phyloP scores from a whole-genome alignment of 2,888 invertebrate species.

The Notodonta ziczac region DNA sequence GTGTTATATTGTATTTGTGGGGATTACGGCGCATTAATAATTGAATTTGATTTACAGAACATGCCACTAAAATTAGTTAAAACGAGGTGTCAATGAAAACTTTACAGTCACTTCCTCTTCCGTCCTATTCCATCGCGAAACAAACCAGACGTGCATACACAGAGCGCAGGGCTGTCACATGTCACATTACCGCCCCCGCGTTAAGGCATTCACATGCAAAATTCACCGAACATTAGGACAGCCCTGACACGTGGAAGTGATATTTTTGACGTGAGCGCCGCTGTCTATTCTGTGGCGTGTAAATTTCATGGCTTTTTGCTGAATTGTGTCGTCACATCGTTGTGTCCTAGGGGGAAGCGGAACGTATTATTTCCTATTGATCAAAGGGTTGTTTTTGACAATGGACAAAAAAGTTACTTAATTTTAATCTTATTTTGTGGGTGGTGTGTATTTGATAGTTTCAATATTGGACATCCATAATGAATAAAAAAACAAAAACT shows the following conservation, averaged over 20 bases:
- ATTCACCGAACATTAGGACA: conserved; percentile 71
- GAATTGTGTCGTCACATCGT: conserved; percentile 44
- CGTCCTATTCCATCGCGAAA: conserved; percentile 7
- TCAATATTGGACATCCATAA: too few species aligned
- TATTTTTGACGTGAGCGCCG: conserved; percentile 68
- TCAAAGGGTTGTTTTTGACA: too few species aligned
- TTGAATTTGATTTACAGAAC: background rate
- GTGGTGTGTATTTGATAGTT: too few species aligned
- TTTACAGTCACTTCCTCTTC: conserved; percentile 6
- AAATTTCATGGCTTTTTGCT: conserved; percentile 41
- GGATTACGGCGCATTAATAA: too few species aligned
- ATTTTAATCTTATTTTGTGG: too few species aligned
- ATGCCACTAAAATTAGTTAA: background rate
- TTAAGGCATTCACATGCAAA: conserved; percentile 76
- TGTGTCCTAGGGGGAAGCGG: conserved; percentile 7
- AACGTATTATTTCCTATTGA: background rate
- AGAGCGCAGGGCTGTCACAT: conserved; percentile 70
- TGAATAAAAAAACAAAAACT: too few species aligned
- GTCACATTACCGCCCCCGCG: conserved; percentile 75
- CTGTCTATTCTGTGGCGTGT: conserved; percentile 33
- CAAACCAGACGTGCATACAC: conserved; percentile 26
- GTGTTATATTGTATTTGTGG: too few species aligned
- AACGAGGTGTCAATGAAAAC: conserved; percentile 29
- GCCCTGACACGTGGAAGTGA: conserved; percentile 77
- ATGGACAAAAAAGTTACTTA: too few species aligned